phyloP scores from a whole-genome alignment of 2,797 vertebrate species.

The Pteronotus mesoamericanus region DNA sequence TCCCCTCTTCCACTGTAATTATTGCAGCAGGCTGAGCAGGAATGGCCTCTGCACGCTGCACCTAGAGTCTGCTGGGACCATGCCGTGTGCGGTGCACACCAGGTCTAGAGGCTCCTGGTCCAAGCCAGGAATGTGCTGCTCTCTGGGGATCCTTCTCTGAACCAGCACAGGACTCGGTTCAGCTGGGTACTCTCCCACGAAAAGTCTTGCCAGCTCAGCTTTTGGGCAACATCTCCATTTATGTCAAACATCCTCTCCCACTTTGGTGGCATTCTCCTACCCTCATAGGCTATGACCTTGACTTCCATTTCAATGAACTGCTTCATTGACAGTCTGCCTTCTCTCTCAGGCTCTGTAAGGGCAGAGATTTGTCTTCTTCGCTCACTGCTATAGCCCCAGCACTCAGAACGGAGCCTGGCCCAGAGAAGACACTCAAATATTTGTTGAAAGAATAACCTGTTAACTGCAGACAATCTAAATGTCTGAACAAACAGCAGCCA shows the following conservation, averaged over 20 bases:
- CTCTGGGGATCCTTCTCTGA: background rate
- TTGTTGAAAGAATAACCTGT: slow-evolving; percentile 43
- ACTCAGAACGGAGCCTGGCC: background rate
- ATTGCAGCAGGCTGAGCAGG: background rate
- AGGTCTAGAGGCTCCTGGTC: background rate
- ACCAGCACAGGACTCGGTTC: background rate
- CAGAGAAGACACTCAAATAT: background rate
- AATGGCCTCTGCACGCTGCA: accelerated
- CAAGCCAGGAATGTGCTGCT: background rate
- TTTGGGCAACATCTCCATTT: background rate
- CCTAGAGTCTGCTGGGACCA: background rate
- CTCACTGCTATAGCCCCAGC: background rate
- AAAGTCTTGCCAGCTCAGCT: background rate
- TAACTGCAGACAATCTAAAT: background rate
- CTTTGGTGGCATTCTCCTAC: background rate
- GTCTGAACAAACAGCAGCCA: background rate
- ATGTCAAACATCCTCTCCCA: background rate
- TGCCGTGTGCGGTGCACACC: accelerated
- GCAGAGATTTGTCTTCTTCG: background rate
- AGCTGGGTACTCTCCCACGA: background rate
- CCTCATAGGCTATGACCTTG: background rate
- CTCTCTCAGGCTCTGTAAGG: background rate
- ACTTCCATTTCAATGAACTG: background rate
- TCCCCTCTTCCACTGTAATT: background rate
- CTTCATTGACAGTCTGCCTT: background rate